phyloP scores from a whole-genome alignment of 2,888 invertebrate genomes.

The Chymomyza fuscimana region DNA sequence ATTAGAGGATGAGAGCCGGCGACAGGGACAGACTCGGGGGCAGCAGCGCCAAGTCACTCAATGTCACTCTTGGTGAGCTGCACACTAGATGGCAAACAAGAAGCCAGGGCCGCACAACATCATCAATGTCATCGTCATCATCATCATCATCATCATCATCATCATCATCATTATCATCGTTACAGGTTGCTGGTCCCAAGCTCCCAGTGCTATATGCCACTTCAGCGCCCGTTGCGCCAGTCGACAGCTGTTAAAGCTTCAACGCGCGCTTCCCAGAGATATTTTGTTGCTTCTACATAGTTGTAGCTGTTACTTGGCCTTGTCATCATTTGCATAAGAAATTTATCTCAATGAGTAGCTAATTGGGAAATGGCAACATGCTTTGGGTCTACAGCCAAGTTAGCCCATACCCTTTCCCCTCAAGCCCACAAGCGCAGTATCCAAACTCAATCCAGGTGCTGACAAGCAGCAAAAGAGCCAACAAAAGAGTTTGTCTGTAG shows the following conservation, averaged over 20 bases:
- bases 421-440: too few species aligned
- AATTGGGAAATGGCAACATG: slow-evolving; percentile 71
- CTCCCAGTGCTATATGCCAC: slow-evolving; percentile 56
- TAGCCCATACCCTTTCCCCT: not conserved
- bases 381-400: slow-evolving; percentile 6
- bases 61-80: slow-evolving; percentile 51
- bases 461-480: slow-evolving; percentile 29
- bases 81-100: slow-evolving; percentile 1
- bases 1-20: slow-evolving; percentile 63
- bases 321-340: slow-evolving; percentile 75
- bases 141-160: not conserved
- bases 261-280: not conserved
- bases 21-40: not conserved
- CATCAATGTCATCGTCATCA: slow-evolving; percentile 11
- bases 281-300: slow-evolving; percentile 15
- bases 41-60: slow-evolving; percentile 54
- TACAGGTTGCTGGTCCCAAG: slow-evolving; percentile 58
- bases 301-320: slow-evolving; percentile 56
- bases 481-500: slow-evolving; percentile 53
- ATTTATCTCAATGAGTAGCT: slow-evolving; percentile 75
- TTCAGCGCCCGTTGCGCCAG: slow-evolving; percentile 41
- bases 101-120: not conserved
- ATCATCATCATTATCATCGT: slow-evolving; percentile 21
- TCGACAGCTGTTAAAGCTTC: slow-evolving; percentile 18
- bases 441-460: slow-evolving; percentile 6